These are phyloP conservation scores for Ridgeia piscesae DNA, from an alignment of 1,140 invertebrate genomes.

Conservation along the genomic window DNA sequence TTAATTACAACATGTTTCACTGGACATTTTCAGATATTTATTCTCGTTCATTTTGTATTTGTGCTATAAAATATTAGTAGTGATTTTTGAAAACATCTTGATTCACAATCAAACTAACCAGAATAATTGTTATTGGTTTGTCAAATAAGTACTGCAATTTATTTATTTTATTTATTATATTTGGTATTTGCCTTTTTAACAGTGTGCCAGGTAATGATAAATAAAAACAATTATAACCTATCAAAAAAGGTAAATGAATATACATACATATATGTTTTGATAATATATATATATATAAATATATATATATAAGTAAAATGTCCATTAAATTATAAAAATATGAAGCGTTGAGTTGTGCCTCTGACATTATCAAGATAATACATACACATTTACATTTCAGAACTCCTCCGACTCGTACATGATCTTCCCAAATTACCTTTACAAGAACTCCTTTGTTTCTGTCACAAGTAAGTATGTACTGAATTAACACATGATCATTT, in stretches of 20 bases:
- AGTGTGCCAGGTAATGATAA: background rate
- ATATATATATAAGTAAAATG: no score
- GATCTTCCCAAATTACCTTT: background rate
- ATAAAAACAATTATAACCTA: no score
- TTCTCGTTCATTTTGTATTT: background rate
- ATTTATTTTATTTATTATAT: background rate
- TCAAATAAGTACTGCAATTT: background rate
- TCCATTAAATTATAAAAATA: no score
- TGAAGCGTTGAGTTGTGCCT: no score
- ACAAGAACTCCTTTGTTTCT: background rate
- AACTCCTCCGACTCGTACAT: background rate
- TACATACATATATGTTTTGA: no score
- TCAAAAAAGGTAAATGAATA: no score
- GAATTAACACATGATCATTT: no score
- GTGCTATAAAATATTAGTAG: background rate
- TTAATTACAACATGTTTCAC: background rate
- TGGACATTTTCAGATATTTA: background rate
- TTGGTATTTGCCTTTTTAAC: background rate
- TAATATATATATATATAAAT: no score
- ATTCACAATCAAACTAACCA: background rate
- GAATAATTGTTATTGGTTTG: background rate
- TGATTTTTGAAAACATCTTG: background rate
- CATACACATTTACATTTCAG: background rate
- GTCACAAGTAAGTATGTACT: background rate
- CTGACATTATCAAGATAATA: background rate